Evolutionary conservation across 2,113 vertebrate species (phyloP).

Genomic region (Puma concolor): DNA sequence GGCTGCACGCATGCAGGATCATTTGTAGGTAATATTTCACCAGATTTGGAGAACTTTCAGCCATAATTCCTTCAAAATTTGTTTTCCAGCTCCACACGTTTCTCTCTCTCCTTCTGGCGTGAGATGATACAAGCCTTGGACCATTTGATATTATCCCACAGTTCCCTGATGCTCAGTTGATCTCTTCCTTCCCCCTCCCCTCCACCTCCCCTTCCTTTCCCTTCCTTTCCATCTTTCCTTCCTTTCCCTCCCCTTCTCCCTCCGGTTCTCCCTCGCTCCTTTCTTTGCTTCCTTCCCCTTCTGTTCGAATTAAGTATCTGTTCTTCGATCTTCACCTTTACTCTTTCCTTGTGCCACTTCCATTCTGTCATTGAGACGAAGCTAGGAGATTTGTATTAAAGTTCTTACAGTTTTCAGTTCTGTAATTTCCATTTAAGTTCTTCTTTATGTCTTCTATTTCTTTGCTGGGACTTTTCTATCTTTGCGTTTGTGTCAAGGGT

Average conservation of each 20-base stretch:
- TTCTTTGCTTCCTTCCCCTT: too few species aligned
- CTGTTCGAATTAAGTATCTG: too few species aligned
- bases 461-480: neutral
- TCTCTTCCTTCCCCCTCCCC: neutral
- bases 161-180: too few species aligned
- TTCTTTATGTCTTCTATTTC: neutral
- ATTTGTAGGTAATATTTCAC: neutral
- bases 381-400: neutral
- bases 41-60: neutral
- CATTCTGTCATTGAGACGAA: neutral
- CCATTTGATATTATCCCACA: rapidly evolving
- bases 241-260: neutral
- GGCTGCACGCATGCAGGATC: neutral
- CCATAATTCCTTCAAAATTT: neutral
- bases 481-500: neutral
- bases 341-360: neutral
- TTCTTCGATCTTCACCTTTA: neutral
- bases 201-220: too few species aligned
- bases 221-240: too few species aligned
- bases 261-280: neutral
- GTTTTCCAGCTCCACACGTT: neutral
- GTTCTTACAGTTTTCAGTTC: neutral
- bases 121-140: neutral
- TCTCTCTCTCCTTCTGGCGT: neutral
- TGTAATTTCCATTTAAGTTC: neutral